These are phyloP conservation scores for Drosophila virilis DNA, from an alignment of 1,140 invertebrate species.

Conservation along the genomic window DNA sequence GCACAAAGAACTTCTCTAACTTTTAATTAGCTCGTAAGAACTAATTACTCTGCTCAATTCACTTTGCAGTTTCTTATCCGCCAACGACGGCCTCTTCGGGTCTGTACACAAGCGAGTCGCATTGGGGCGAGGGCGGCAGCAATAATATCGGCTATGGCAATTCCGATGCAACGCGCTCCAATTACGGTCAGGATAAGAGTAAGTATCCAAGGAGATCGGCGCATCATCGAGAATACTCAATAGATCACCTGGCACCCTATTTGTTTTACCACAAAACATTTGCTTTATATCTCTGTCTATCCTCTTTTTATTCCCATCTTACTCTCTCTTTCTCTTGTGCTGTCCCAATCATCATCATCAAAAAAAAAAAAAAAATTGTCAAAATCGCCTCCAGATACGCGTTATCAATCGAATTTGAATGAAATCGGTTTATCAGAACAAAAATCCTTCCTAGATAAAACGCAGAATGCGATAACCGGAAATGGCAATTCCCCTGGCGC, in stretches of 20 bases:
- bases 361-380: neutral
- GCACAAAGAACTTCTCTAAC: too few relatives aligned
- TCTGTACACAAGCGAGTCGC: constrained; percentile 66
- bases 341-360: constrained; percentile 27
- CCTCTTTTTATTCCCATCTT: constrained; percentile 35
- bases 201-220: constrained; percentile 33
- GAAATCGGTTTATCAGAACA: constrained; percentile 90
- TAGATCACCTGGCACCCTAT: constrained; percentile 19
- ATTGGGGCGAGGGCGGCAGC: constrained; percentile 61
- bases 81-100: constrained; percentile 68
- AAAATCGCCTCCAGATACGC: constrained; percentile 84
- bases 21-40: too few relatives aligned
- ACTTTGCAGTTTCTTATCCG: constrained; percentile 74
- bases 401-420: constrained; percentile 88
- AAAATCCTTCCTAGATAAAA: constrained; percentile 86
- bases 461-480: constrained; percentile 79
- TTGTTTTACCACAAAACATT: constrained; percentile 17
- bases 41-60: neutral
- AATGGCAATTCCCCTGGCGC: constrained; percentile 71
- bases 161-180: constrained; percentile 59
- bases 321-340: constrained; percentile 56
- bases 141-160: constrained; percentile 53
- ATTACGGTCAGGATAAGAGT: constrained; percentile 75
- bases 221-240: neutral
- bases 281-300: constrained; percentile 8